A percentile compares a stretch with the other conserved stretches of the same genome.
These are phyloP conservation scores for Condylura cristata DNA, from an alignment of 2,113 vertebrate genomes.

Conservation along the genomic window DNA sequence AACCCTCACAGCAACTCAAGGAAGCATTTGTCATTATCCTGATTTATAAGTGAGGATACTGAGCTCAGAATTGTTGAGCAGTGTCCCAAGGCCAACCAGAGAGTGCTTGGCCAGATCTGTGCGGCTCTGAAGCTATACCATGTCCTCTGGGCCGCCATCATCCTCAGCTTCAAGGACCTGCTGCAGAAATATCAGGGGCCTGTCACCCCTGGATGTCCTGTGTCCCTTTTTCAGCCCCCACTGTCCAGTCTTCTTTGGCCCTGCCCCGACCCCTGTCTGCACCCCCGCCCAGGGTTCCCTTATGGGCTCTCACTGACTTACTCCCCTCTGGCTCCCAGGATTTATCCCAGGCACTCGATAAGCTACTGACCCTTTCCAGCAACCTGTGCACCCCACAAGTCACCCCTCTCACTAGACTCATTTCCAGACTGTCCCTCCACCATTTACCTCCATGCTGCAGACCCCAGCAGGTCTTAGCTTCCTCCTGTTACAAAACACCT, in stretches of 20 bases:
- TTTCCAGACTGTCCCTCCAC: not conserved
- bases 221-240: not conserved
- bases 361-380: not conserved
- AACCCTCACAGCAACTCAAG: not conserved
- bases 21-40: not conserved
- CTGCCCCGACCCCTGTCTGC: not conserved
- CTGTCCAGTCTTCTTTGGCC: accelerated
- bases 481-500: not conserved
- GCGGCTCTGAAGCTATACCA: not conserved
- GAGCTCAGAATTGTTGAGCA: not conserved
- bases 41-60: not conserved
- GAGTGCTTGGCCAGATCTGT: not conserved
- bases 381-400: not conserved
- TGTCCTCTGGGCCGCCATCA: not conserved
- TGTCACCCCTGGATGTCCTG: accelerated
- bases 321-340: not conserved
- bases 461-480: not conserved
- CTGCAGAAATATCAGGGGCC: not conserved
- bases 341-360: not conserved
- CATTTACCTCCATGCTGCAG: accelerated
- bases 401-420: not conserved
- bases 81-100: not conserved
- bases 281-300: not conserved
- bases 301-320: not conserved
- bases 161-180: not conserved